Base-by-base conservation (phyloP, 2,797 vertebrate species). In the Capromys pilorides region DNA sequence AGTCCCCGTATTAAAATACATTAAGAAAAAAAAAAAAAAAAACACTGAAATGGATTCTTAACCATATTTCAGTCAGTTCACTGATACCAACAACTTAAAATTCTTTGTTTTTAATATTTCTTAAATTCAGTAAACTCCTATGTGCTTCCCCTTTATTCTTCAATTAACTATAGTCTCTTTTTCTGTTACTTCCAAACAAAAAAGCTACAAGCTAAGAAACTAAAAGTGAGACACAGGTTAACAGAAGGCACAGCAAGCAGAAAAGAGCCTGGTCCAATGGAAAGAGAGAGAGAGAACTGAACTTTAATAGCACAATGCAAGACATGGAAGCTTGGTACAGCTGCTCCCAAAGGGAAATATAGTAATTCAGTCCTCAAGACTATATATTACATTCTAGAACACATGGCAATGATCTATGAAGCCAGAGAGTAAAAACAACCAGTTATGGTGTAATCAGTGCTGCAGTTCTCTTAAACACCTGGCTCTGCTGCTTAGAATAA, bases 91-190 rank as follows among this genome's bases (percentile, higher is more conserved):
- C 36, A 28, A 75, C 62, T 75, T 79, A 73, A 54, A 16, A 88
- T 49, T 67, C 84, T 71, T 61, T n/a, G 22, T 33, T 81, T 41
- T 69, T 87, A 26, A 22, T 16, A 75, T 79, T 94, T n/a, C 33
- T 41, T 85, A 22, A 59, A 71, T 59, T 75, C 59, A n/a, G 0
- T 82, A 9, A 91, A 81, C 57, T 73, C 77, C 39, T 49, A 92
- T 36, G 12, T 82, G 31, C 6, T 21, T 78, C 33, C 54, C 73
- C 31, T 62, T 86, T 87, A 75, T 89, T 28, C 82, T 90, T 93
- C 85, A 57, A 26, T 62, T 86, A 83, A 67, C 79, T 93, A 78
- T 16, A 94, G 64, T 86, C n/a, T 28, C 61, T 86, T 79, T 93
- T 61, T 89, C 82, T 93, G 61, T 41, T 85, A 67, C 73, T 49